Percentiles rank a stretch among this genome's conserved stretches.
phyloP scores from a whole-genome alignment of 1,140 invertebrate genomes.

The Euura lappo region DNA sequence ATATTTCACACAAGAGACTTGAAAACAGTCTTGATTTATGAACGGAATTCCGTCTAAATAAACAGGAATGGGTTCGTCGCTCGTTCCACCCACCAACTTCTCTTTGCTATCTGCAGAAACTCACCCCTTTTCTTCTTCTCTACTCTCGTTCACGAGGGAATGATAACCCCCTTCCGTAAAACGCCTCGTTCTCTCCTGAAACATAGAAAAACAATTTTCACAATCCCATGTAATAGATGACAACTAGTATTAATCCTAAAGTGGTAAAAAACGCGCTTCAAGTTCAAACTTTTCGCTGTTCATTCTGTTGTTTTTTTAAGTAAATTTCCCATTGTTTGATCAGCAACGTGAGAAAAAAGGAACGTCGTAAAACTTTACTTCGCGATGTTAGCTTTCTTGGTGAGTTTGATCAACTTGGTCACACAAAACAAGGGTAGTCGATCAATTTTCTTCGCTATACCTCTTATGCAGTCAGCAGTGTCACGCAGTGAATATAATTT shows the following conservation, averaged over 20 bases:
- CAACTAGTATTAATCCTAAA: no score
- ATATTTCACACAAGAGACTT: slow-evolving; percentile 47
- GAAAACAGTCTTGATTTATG: slow-evolving; percentile 53
- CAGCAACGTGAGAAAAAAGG: no score
- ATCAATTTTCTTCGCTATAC: no score
- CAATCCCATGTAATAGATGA: not conserved
- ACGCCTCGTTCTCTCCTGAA: not conserved
- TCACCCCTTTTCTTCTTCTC: not conserved
- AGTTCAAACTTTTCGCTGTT: no score
- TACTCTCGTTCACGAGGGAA: not conserved
- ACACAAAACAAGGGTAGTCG: not conserved
- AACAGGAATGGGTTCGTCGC: slow-evolving; percentile 30
- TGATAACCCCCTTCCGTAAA: not conserved
- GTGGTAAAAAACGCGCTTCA: no score
- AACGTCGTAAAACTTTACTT: not conserved
- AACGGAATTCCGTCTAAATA: slow-evolving; percentile 51
- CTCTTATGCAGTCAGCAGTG: no score
- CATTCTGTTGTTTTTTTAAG: no score
- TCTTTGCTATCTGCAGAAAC: not conserved
- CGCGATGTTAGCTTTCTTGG: not conserved
- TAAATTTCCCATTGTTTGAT: no score
- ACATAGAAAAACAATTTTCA: not conserved
- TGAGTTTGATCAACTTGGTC: not conserved
- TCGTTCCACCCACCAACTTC: not conserved
- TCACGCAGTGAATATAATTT: not conserved